phyloP scores from a whole-genome alignment of 2,113 vertebrate species.

The Oryzias woworae region DNA sequence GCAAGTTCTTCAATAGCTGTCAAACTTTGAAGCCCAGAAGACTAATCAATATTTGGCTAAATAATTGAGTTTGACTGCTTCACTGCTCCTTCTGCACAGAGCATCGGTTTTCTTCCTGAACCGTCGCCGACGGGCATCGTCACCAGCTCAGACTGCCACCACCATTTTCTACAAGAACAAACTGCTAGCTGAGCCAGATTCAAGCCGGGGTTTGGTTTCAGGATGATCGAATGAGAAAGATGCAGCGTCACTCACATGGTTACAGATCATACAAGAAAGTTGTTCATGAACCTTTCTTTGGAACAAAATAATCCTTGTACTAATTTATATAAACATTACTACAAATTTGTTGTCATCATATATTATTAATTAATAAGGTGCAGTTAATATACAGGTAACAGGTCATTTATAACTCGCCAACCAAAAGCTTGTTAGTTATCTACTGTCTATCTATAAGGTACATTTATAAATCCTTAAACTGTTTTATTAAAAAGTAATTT shows the following conservation, averaged over 20 bases:
- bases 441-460: too few species aligned
- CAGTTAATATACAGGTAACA: too few species aligned
- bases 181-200: constrained; percentile 10
- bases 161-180: constrained; percentile 9
- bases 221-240: constrained; percentile 4
- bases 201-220: constrained; percentile 17
- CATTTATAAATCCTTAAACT: too few species aligned
- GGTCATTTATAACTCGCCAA: too few species aligned
- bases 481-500: too few species aligned
- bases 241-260: constrained; percentile 17
- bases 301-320: too few species aligned
- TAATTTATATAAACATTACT: too few species aligned
- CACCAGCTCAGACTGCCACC: neutral
- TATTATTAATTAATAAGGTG: too few species aligned
- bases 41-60: neutral
- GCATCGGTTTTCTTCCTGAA: constrained; percentile 13
- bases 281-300: too few species aligned
- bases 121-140: neutral
- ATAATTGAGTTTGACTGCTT: constrained; percentile 30
- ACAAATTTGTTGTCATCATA: too few species aligned
- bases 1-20: neutral
- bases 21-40: constrained; percentile 9
- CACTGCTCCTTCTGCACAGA: neutral
- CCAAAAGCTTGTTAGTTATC: too few species aligned
- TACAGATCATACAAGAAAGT: neutral